phyloP scores from a whole-genome alignment of 2,888 invertebrate species.

The Ophion ventricosus region DNA sequence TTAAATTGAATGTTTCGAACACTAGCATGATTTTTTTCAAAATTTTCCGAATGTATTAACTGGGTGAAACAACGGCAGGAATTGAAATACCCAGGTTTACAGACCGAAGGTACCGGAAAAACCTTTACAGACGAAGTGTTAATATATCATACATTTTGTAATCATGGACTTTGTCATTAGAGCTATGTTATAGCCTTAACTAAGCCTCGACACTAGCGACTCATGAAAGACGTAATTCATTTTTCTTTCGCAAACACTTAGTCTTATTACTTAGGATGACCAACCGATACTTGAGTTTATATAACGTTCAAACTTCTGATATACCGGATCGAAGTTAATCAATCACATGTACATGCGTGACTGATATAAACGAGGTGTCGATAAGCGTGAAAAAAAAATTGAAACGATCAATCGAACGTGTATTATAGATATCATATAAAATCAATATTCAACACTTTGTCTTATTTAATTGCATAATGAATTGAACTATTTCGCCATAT shows the following conservation, averaged over 20 bases:
- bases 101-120: no score
- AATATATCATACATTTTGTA: no score
- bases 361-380: not conserved
- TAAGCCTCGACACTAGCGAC: not conserved
- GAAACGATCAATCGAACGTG: slow-evolving; percentile 12
- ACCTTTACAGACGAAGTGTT: no score
- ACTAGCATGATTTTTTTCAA: no score
- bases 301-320: not conserved
- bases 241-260: not conserved
- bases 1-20: no score
- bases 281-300: not conserved
- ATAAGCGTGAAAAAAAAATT: not conserved
- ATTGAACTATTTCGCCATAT: not conserved
- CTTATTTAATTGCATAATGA: not conserved
- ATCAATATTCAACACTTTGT: not conserved
- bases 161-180: no score
- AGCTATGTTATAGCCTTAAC: no score
- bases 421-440: not conserved
- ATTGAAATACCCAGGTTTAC: no score
- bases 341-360: slow-evolving; percentile 1
- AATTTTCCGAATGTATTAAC: no score
- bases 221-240: not conserved
- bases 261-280: not conserved
- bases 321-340: slow-evolving; percentile 1
- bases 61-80: no score